Base-by-base conservation (phyloP, 2,113 vertebrate species). In the Semnornis frantzii region DNA sequence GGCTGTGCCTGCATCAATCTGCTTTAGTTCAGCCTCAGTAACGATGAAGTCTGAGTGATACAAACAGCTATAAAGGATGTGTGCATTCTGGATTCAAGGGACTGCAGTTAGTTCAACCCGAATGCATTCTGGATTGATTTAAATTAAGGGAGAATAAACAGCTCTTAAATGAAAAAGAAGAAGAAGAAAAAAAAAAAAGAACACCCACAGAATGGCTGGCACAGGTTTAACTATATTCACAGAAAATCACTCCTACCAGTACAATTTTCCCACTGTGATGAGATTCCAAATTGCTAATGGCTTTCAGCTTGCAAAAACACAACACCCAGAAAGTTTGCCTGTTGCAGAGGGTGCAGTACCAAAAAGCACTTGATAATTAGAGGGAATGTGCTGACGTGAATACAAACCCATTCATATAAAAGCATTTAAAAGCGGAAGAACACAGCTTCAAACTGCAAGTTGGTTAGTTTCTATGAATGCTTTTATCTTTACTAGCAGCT, bases 401-500 rank as follows among this genome's bases (percentile, higher is more conserved):
- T 46, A 62, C 9, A 82, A 78, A 92, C 79, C 75, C 50, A 52
- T 77, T 83, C 33, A 44, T 50, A 83, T 70, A 52, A 50, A 74
- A 42, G 30, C 37, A 64, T 86, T 90, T 94, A 84, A 95, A 92
- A 78, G 70, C 86, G 93, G 55, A 77, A 77, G 76, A 80, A 90
- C 52, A 71, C 21, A 64, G 79, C 72, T 88, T 88, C 83, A 91
- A 85, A 85, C 82, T n/a, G 83, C 30, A 52, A 91, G 44, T 59
- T 44, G 30, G 62, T 92, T 93, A 39, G 55, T n/a, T 94, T 94
- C 94, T 92, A 93, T 30, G 65, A 78, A 72, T 84, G 70, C 70
- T 90, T 91, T 94, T 88, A 78, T 83, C 88, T 96, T 86, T 69
- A 72, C 65, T 42, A 75, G 88, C 80, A 92, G 69, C 31, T 90